Evolutionary conservation across 2,797 vertebrate species (phyloP), one percentile per base, ranked within the genome.

Genomic region (Alauda arvensis): DNA sequence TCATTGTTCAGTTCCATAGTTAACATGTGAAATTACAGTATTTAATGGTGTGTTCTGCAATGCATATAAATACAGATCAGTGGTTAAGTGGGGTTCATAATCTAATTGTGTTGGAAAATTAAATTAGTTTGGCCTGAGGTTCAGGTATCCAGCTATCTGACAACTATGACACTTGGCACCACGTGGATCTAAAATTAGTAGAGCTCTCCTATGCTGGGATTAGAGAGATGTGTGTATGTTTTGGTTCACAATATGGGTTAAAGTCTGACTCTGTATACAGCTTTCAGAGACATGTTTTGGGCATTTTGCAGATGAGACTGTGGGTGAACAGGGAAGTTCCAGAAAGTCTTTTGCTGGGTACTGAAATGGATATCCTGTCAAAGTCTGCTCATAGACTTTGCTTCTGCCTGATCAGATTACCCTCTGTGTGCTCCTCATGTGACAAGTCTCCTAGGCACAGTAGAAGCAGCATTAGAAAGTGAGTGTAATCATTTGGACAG

Each of bases 141-240:
- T 95, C 83, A 89, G 92, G 80, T 95, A 70, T 92, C 92, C 77
- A 88, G 86, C 85, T 93, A 75, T 89, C 79, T 96, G 94, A 88
- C 93, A 95, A 81, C 91, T 94, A 65, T 85, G 94, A 93, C 83
- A 82, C 89, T 84, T 94, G 71, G 76, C 75, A 92, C 91, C 91
- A 93, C 94, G 96, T 95, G 93, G 60, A 80, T 95, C 96, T 97
- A 97, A 97, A 96, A 96, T 97, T 96, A 97, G 96, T 87, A 74
- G 79, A 76, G 89, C 93, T 91, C 37, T 91, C 90, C 90, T 94
- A 18, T 92, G 52, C 88, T 88, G 92, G 93, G 93, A 72, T 60
- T 83, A 93, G 87, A 89, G 56, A 92, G 55, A 87, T 77, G 55
- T 77, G 55, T 84, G 10, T 71, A 23, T 82, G 42, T 82, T 74